Evolutionary conservation across 1,140 invertebrate species (phyloP).

Genomic region (Nylanderia fulva): DNA sequence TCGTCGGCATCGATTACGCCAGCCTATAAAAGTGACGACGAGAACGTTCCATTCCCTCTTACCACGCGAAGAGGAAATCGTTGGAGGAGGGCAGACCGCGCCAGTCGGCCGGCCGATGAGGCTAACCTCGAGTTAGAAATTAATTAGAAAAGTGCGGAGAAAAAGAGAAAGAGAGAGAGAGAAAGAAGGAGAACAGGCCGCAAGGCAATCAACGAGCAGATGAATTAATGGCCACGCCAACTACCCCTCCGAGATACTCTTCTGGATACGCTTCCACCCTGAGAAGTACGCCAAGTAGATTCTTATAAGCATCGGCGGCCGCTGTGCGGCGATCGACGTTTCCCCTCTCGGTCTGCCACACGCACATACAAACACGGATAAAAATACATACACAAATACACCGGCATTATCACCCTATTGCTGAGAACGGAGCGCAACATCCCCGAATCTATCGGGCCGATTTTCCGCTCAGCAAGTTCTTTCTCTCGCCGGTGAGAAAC

Average conservation of each 20-base stretch:
- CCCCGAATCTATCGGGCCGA: constrained; percentile 72
- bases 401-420: constrained; percentile 35
- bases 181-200: constrained; percentile 16
- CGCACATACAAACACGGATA: neutral
- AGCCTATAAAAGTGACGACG: constrained; percentile 74
- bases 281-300: constrained; percentile 72
- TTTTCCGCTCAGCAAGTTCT: constrained; percentile 66
- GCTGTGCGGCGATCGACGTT: constrained; percentile 54
- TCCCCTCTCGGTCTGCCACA: constrained; percentile 5
- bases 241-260: constrained; percentile 78
- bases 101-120: constrained; percentile 51
- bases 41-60: constrained; percentile 61
- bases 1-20: constrained; percentile 71
- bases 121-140: constrained; percentile 81
- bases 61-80: constrained; percentile 47
- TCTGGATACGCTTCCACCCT: constrained; percentile 64
- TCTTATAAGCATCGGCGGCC: constrained; percentile 73
- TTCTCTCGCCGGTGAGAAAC: constrained; percentile 61
- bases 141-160: constrained; percentile 83
- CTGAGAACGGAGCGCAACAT: constrained; percentile 51
- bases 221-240: constrained; percentile 83
- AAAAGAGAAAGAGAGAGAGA: constrained; percentile 46
- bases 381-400: neutral
- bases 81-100: constrained; percentile 7
- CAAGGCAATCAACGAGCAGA: constrained; percentile 81